phyloP scores from a whole-genome alignment of 2,888 invertebrate genomes.

The Ormia ochracea region DNA sequence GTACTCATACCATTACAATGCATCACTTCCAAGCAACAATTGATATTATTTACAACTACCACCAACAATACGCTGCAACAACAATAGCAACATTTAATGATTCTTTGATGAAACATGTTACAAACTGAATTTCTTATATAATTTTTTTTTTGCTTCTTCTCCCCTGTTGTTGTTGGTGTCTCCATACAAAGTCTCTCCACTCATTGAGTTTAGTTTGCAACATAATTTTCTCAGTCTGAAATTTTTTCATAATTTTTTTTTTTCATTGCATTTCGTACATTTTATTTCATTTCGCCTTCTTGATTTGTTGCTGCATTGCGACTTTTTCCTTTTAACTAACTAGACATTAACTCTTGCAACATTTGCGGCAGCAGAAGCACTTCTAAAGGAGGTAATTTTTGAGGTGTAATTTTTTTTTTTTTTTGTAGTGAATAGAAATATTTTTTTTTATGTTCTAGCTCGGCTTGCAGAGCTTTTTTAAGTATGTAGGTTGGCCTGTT shows the following conservation, averaged over 20 bases:
- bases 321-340: constrained; percentile 47
- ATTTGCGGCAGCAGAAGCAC: constrained; percentile 6
- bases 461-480: constrained; percentile 1
- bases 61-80: not conserved
- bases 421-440: constrained; percentile 17
- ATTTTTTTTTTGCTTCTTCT: constrained; percentile 12
- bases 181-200: not conserved
- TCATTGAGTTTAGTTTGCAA: constrained; percentile 44
- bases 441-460: not conserved
- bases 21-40: constrained; percentile 51
- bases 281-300: constrained; percentile 30
- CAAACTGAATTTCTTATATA: constrained; percentile 29
- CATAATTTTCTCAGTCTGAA: constrained; percentile 50
- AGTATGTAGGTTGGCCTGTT: not conserved
- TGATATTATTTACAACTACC: constrained; percentile 50
- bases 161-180: not conserved
- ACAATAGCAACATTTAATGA: constrained; percentile 41
- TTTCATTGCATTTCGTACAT: constrained; percentile 31
- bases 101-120: constrained; percentile 49
- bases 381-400: constrained; percentile 54
- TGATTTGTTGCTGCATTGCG: constrained; percentile 57
- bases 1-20: constrained; percentile 43
- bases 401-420: constrained; percentile 61
- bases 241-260: constrained; percentile 55
- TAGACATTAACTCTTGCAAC: constrained; percentile 52